Evolutionary conservation across 2,113 vertebrate genomes (phyloP), one percentile per base, ranked within the genome.

Genomic region (Hippolais icterina): DNA sequence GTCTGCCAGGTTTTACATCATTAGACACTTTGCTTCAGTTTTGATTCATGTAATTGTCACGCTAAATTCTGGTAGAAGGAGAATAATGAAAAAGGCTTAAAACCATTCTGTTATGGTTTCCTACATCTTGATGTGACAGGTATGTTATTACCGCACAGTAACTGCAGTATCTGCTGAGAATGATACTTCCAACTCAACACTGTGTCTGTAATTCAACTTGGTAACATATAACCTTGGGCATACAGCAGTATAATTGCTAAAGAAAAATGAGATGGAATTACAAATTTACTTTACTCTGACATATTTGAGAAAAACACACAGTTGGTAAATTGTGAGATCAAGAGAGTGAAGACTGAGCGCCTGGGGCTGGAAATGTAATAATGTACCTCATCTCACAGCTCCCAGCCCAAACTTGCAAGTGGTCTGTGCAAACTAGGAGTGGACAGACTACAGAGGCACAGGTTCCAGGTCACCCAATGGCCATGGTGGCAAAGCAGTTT

Each of bases 341-440:
- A 59, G 27, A 68, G 65, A 75, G 72, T 2, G 24, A 46, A 83
- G 11, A 77, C 4, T 37, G 70, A 21, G 44, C 11, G 31, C 52
- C 75, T 46, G 39, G 13, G 70, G 65, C 31, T 85, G 42, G 41
- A 56, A 70, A 59, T 14, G 20, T 5, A 63, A 64, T n/a, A 17
- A 53, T 0, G 6, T 17, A 44, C 29, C 18, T 44, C 0, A 0
- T n/a, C 27, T 50, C 6, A 2, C 44, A 76, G 44, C 31, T 39
- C 71, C 37, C 15, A 25, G 59, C 50, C 22, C 54, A 64, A 65
- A 41, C 16, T 25, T 60, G n/a, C 31, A 49, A 60, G 64, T 3
- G 27, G 35, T 35, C 49, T 61, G 49, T 9, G 2, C 44, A 35
- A 46, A 37, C 13, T 10, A 11, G 44, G 10, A 75, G 19, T 1